phyloP scores from a whole-genome alignment of 2,888 invertebrate genomes.

The Xanthia icteritia region DNA sequence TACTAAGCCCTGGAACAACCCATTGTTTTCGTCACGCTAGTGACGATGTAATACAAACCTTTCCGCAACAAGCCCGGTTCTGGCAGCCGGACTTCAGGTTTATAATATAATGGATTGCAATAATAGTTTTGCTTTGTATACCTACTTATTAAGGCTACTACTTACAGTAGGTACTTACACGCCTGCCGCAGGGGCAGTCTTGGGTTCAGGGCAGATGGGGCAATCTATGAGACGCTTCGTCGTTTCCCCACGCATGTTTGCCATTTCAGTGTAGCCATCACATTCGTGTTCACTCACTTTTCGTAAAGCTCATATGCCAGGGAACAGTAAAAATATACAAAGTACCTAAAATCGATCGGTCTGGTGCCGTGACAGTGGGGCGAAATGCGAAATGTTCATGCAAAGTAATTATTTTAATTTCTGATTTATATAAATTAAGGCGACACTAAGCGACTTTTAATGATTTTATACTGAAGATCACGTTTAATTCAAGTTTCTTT shows the following conservation, averaged over 20 bases:
- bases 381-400: not conserved
- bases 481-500: too few species aligned
- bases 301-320: not conserved
- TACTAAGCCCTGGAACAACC: conserved; percentile 48
- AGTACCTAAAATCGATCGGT: not conserved
- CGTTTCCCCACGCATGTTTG: not conserved
- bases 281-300: not conserved
- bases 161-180: not conserved
- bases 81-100: conserved; percentile 4
- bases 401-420: not conserved
- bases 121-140: not conserved
- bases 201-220: not conserved
- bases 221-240: not conserved
- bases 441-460: too few species aligned
- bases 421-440: too few species aligned
- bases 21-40: conserved; percentile 73
- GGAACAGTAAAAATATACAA: not conserved
- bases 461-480: too few species aligned
- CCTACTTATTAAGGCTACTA: not conserved
- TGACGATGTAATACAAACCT: conserved; percentile 46
- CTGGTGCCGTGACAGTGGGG: not conserved
- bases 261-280: not conserved
- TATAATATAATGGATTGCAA: not conserved
- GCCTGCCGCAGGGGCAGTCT: too few species aligned
- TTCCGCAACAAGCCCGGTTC: conserved; percentile 18